Conservation (phyloP, 37 sponge, comb jelly and placozoan species). For the Axinella damicornis region DNA sequence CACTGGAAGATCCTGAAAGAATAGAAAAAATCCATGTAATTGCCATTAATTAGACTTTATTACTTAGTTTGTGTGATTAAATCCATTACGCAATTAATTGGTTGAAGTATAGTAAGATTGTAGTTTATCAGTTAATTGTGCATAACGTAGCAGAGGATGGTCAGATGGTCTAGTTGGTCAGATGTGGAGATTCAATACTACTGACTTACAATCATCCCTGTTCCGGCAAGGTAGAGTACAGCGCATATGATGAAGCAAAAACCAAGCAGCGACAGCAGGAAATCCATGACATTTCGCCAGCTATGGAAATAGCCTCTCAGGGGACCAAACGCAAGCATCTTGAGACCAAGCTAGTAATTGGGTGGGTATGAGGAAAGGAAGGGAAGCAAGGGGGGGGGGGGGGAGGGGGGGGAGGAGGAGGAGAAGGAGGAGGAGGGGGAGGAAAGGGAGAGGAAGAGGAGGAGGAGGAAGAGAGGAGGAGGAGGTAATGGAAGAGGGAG, state of each 20-base stretch:
- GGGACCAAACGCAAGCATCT: conserved; percentile 62
- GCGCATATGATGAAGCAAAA: conserved; percentile 41
- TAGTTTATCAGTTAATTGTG: no score
- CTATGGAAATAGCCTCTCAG: conserved; percentile 56
- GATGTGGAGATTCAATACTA: neutral
- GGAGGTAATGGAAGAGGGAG: neutral
- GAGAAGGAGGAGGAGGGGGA: neutral
- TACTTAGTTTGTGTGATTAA: no score
- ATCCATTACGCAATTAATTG: no score
- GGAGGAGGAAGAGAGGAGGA: neutral
- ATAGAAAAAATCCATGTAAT: no score
- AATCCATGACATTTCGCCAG: conserved; percentile 57
- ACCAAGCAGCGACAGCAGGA: conserved; percentile 32
- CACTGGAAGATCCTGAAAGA: neutral
- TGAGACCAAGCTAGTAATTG: conserved; percentile 29
- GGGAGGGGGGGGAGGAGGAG: neutral
- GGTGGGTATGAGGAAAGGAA: no score
- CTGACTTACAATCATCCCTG: neutral
- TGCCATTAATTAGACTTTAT: no score
- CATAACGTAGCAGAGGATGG: no score
- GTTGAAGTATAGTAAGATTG: no score
- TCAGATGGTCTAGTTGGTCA: no score
- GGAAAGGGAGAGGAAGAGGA: neutral
- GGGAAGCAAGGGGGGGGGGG: no score
- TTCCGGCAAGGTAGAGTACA: neutral